A percentile compares a stretch with the other conserved stretches of the same genome.
phyloP scores from a whole-genome alignment of 1,140 invertebrate genomes.

The Subanguina moxae region DNA sequence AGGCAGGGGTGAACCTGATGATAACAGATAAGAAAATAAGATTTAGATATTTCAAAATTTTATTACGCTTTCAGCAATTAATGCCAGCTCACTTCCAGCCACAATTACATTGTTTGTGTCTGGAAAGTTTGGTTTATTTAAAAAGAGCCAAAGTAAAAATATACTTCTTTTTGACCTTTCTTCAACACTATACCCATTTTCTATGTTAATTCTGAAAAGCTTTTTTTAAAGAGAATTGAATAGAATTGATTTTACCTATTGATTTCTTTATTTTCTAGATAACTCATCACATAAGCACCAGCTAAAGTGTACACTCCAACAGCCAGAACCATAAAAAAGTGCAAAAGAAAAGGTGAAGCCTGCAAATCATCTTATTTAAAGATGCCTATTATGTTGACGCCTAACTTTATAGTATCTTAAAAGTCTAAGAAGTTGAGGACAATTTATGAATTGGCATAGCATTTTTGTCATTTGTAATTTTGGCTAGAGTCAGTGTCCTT shows the following conservation, averaged over 20 bases:
- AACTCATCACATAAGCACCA: constrained; percentile 32
- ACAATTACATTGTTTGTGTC: constrained; percentile 13
- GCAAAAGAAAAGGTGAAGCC: constrained; percentile 36
- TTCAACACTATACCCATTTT: constrained; percentile 14
- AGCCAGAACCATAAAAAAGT: constrained; percentile 35
- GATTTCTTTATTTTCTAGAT: constrained; percentile 28
- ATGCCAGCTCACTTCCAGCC: constrained; percentile 17
- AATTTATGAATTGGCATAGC: too few relatives aligned
- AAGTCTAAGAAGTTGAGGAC: too few relatives aligned
- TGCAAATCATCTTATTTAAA: constrained; percentile 22
- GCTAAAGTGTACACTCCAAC: constrained; percentile 39
- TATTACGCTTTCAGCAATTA: constrained; percentile 20
- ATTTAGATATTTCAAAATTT: constrained; percentile 5
- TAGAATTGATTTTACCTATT: constrained; percentile 1
- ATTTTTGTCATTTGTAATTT: too few relatives aligned
- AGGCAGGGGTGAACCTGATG: constrained; percentile 26
- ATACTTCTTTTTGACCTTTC: constrained; percentile 8
- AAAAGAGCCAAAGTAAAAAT: constrained; percentile 1
- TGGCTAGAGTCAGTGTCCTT: too few relatives aligned
- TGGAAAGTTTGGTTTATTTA: not conserved
- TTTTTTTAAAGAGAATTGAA: too few relatives aligned
- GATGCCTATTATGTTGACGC: too few relatives aligned
- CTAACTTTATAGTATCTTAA: too few relatives aligned
- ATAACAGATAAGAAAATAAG: not conserved
- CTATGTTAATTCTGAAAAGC: constrained; percentile 16